Evolutionary conservation across 2,113 vertebrate species (phyloP).

Genomic region (Corydoras sp.): DNA sequence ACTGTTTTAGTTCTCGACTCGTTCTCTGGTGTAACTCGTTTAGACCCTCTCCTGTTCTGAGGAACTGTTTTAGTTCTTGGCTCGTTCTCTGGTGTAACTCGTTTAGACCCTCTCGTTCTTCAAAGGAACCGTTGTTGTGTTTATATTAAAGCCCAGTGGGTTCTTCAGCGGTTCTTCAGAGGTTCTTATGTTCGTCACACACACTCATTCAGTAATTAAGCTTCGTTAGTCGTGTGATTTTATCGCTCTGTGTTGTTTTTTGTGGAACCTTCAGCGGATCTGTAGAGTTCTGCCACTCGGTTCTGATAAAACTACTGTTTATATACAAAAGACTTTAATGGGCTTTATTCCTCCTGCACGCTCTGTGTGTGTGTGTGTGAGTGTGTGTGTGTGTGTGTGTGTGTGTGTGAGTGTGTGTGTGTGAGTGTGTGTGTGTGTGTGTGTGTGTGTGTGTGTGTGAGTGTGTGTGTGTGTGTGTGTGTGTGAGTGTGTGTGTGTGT

Average conservation of each 20-base stretch:
- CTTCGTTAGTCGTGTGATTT: constrained; percentile 67
- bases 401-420: constrained; percentile 56
- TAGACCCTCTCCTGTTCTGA: not conserved
- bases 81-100: constrained; percentile 35
- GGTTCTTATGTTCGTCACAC: no score
- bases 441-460: no score
- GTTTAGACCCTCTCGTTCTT: not conserved
- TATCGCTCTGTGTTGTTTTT: constrained; percentile 58
- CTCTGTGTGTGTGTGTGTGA: constrained; percentile 58
- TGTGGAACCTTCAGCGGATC: constrained; percentile 56
- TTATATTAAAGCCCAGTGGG: no score
- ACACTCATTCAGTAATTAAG: constrained; percentile 74
- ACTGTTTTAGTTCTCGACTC: not conserved
- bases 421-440: no score
- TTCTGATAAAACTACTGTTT: constrained; percentile 70
- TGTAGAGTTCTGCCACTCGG: constrained; percentile 70
- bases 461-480: no score
- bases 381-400: constrained; percentile 58
- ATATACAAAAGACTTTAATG: constrained; percentile 70
- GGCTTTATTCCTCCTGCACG: constrained; percentile 65
- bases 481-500: no score
- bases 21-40: constrained; percentile 1
- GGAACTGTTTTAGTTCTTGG: no score
- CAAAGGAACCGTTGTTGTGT: no score
- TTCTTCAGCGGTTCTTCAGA: no score